Evolutionary conservation across 1,140 invertebrate species (phyloP), one percentile per base, ranked within the genome.

Genomic region (Hyles euphorbiae): DNA sequence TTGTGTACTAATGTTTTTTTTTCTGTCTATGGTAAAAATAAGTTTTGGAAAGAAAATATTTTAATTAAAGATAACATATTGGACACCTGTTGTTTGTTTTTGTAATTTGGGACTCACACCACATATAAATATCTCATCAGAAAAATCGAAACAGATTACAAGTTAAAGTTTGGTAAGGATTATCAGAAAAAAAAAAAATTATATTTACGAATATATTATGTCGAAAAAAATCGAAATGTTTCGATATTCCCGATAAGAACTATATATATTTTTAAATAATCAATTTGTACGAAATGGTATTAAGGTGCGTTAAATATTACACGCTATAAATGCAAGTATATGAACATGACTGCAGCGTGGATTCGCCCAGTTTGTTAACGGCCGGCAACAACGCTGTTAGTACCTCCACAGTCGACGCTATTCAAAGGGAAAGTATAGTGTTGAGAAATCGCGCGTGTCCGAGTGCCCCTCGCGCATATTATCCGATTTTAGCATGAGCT

Each of bases 381-480:
- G 44, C 36, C 40, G 9, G 9, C 49, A 22, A 56, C 54, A 56
- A 51, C 56, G 58, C 9, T 32, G 44, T 47, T 47, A 53, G 61
- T 67, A 49, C 43, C 33, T 53, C 12, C 45, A 22, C 22, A 22
- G 22, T 22, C 22, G 22, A 45, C 44, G 49, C 48, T 11, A 47
- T 34, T 53, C 62, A 53, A 71, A 81, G 70, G 71, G 77, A 83
- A 83, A 83, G 81, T 83, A 63, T 76, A 75, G 67, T 62, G 56
- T 72, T 70, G 67, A 70, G 63, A 68, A 67, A 72, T 60, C 63
- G 56, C 49, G 49, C 53, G 56, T 67, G 60, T 56, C 56, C 57
- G 53, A 40, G 61, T 51, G 60, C 56, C 22, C 22, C 60, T 60
- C 63, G 53, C 58, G 45, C 53, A 58, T 56, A 40, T 67, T 65